Base-by-base conservation (phyloP, 1,140 invertebrate genomes). In the Cydia strobilella region DNA sequence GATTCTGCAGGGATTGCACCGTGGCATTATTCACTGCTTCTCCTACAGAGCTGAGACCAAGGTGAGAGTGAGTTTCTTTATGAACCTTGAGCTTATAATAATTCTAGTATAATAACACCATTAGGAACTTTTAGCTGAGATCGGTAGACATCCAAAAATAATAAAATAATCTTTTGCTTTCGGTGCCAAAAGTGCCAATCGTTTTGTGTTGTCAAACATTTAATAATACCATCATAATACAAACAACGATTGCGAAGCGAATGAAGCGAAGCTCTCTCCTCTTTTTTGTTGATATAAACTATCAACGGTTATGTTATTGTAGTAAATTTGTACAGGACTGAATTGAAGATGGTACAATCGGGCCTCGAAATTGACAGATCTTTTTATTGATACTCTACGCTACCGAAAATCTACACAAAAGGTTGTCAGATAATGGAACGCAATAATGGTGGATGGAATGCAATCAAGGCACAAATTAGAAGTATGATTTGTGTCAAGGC, bases 11-110 rank as follows among this genome's bases (percentile, higher is more conserved):
- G 93, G 91, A 0, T 74, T 93, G 18, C 88, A 87, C 73, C 82
- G 86, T 65, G 90, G 90, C 5, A 77, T 93, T 13, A 62, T 80
- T 0, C 91, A 93, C 74, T 89, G 86, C 75, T 93, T 93, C 78
- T 93, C 90, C 2, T 93, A 91, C 75, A 82, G 89, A 81, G 92
- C 93, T 62, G 88, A 90, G 73, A 51, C 48, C n/a, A 51, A 51
- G 48, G 48, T 18, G 12, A 51, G 48, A 13, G 42, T 1, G 3
- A 12, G n/a, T 48, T 15, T 7, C 45, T 39, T 7, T 42, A 13
- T 13, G 10, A 42, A 42, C 42, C 31, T 35, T 35, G 31, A 9
- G 6, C 31, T 7, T 35, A 35, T 35, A 35, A 35, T 7, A 0
- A 35, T 35, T 7, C 31, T 35, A 0, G 27, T 27, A 27, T 27